phyloP scores from a whole-genome alignment of 2,113 vertebrate species.

The Lophura nycthemera region DNA sequence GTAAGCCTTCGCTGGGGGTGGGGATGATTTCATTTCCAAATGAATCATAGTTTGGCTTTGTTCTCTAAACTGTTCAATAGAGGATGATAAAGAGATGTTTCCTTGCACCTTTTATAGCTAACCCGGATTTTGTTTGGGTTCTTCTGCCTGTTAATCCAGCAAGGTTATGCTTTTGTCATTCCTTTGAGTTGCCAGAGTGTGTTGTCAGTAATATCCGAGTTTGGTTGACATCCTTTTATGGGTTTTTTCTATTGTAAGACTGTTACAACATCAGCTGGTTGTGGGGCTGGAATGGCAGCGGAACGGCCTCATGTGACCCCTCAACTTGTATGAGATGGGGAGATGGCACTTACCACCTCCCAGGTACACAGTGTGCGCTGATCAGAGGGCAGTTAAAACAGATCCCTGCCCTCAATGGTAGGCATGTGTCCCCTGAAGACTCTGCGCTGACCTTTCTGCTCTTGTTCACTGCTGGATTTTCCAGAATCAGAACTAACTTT shows the following conservation, averaged over 20 bases:
- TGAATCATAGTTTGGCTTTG: conserved; percentile 77
- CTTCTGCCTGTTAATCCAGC: conserved; percentile 76
- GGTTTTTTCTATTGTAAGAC: conserved; percentile 53
- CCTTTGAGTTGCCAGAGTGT: conserved; percentile 66
- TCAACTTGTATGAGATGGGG: background rate
- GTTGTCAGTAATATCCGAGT: conserved; percentile 44
- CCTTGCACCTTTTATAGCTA: conserved; percentile 85
- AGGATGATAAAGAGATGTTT: conserved; percentile 85
- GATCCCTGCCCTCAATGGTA: background rate
- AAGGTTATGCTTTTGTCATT: conserved; percentile 70
- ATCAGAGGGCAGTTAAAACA: background rate
- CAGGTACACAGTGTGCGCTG: background rate
- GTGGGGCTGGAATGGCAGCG: background rate
- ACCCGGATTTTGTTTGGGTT: conserved; percentile 84
- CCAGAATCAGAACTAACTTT: conserved; percentile 22
- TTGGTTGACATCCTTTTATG: conserved; percentile 57
- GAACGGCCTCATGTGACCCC: background rate
- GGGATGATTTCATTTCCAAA: conserved; percentile 70
- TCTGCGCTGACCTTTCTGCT: accelerated
- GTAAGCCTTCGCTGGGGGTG: conserved; percentile 68
- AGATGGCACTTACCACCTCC: background rate
- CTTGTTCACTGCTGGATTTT: background rate
- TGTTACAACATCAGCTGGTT: background rate
- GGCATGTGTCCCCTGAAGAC: background rate
- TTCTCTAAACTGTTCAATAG: conserved; percentile 84